These are phyloP conservation scores for Tribolium freemani DNA, from an alignment of 2,888 invertebrate genomes.

Conservation along the genomic window DNA sequence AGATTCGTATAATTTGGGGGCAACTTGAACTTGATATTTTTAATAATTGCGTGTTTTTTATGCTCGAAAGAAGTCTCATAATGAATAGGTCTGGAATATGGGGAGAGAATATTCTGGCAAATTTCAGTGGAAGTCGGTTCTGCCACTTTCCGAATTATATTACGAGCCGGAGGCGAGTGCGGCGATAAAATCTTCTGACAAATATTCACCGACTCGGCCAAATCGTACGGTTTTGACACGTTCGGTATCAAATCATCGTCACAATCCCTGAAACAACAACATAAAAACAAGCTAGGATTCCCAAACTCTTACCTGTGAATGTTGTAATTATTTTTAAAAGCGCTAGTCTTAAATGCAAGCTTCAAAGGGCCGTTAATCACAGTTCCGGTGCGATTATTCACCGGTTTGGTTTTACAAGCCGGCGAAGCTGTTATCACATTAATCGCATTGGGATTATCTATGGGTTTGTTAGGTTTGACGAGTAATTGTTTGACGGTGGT, in stretches of 20 bases:
- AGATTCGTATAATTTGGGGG: slow-evolving; percentile 64
- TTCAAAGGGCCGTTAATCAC: slow-evolving; percentile 71
- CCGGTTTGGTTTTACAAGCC: slow-evolving; percentile 49
- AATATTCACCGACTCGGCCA: slow-evolving; percentile 63
- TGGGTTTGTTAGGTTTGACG: slow-evolving; percentile 44
- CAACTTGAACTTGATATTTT: slow-evolving; percentile 68
- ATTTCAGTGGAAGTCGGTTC: slow-evolving; percentile 56
- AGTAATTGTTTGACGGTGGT: slow-evolving; percentile 51
- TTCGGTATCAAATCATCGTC: slow-evolving; percentile 57
- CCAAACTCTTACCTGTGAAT: slow-evolving; percentile 61
- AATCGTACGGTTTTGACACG: slow-evolving; percentile 55
- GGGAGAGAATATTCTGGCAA: slow-evolving; percentile 57
- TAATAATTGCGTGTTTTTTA: slow-evolving; percentile 63
- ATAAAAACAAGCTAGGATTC: neutral
- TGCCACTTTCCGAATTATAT: slow-evolving; percentile 51
- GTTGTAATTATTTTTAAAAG: slow-evolving; percentile 67
- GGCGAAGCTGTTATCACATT: slow-evolving; percentile 65
- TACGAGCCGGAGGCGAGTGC: slow-evolving; percentile 50
- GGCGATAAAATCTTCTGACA: slow-evolving; percentile 64
- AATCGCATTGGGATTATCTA: slow-evolving; percentile 67
- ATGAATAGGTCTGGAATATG: slow-evolving; percentile 55
- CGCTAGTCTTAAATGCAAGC: slow-evolving; percentile 67
- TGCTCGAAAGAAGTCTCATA: slow-evolving; percentile 65
- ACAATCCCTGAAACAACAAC: slow-evolving; percentile 59
- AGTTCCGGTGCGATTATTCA: slow-evolving; percentile 56